Evolutionary conservation across 1,140 invertebrate species (phyloP).

Genomic region (Marisa cornuarietis): DNA sequence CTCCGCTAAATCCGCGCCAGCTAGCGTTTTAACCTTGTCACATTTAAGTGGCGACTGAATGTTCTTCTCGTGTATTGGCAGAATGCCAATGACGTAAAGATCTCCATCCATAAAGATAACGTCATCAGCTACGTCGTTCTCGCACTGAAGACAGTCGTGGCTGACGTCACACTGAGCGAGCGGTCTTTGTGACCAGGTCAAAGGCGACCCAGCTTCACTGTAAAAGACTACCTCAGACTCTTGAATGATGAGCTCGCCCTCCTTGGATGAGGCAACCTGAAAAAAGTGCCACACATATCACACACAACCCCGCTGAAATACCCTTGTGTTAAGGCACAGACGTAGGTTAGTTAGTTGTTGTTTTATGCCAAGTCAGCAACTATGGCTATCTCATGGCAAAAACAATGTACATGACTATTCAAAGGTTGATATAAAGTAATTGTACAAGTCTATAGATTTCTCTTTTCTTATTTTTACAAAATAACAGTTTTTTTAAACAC

Average conservation of each 20-base stretch:
- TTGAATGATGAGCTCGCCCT: neutral
- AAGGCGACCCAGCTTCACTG: neutral
- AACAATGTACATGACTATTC: no score
- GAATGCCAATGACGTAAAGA: constrained; percentile 4
- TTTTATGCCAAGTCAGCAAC: no score
- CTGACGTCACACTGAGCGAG: neutral
- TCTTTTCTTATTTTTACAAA: no score
- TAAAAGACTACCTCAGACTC: neutral
- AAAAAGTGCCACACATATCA: constrained; percentile 1
- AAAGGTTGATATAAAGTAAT: no score
- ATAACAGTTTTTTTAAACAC: no score
- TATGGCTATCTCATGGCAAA: no score
- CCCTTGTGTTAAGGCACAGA: no score
- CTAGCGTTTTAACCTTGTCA: neutral
- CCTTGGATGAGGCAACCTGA: neutral
- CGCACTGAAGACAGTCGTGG: constrained; percentile 8
- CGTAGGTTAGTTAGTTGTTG: no score
- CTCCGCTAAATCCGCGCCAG: constrained; percentile 13
- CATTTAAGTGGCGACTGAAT: neutral
- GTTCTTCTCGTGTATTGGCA: neutral
- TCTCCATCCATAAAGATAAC: constrained; percentile 10
- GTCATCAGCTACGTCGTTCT: constrained; percentile 2
- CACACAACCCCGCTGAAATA: no score
- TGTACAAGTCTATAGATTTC: no score
- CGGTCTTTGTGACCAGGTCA: constrained; percentile 1